Percentiles rank a stretch among this genome's conserved stretches.
Conservation (phyloP, 2,113 vertebrate genomes). For the Vombatus ursinus region DNA sequence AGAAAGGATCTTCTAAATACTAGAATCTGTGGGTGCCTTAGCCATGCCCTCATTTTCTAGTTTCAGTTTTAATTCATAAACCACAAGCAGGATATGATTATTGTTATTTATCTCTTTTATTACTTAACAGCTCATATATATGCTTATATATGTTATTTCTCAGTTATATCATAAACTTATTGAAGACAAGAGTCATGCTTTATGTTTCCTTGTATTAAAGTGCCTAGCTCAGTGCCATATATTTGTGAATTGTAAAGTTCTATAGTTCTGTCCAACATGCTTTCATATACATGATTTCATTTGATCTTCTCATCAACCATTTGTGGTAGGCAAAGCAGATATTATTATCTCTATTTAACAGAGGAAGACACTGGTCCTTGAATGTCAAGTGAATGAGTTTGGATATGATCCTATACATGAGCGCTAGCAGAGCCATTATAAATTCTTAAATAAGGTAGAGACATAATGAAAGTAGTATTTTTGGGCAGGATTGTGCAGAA, state of each 20-base stretch:
- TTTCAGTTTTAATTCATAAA: not conserved
- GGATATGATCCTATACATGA: not conserved
- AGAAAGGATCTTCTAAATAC: not conserved
- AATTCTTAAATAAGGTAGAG: not conserved
- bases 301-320: not conserved
- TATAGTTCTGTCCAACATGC: not conserved
- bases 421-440: not conserved
- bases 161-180: not conserved
- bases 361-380: not conserved
- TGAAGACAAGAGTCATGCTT: not conserved
- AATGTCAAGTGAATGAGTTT: not conserved
- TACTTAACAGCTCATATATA: not conserved
- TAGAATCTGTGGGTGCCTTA: not conserved
- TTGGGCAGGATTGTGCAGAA: not conserved
- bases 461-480: not conserved
- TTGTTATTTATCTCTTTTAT: not conserved
- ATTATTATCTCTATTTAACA: not conserved
- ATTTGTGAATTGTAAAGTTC: not conserved
- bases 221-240: not conserved
- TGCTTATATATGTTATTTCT: not conserved
- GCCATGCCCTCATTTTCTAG: not conserved
- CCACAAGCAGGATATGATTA: not conserved
- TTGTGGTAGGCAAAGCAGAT: not conserved
- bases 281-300: not conserved
- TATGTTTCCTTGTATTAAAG: not conserved